Evolutionary conservation across 92 coral and sea anemone genomes (phyloP), one percentile per base, ranked within the genome.

Genomic region (Galaxea fascicularis): DNA sequence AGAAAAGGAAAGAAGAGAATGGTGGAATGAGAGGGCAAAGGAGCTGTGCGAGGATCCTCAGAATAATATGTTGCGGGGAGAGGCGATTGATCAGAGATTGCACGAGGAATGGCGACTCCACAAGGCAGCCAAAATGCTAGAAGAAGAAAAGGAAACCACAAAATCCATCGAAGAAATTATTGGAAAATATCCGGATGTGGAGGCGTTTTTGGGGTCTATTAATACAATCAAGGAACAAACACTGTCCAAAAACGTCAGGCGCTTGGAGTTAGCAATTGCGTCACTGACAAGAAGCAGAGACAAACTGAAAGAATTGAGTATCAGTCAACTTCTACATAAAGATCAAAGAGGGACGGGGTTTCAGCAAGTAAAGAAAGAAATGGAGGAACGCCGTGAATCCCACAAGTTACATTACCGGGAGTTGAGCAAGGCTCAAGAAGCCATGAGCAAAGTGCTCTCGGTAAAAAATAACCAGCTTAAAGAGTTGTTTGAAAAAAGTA

Each of bases 21-120:
- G 85, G 74, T 88, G 88, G 92, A 87, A 88, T 51, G 79, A 82
- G 47, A 88, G 67, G 45, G 88, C 88, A 16, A 79, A 83, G 53
- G 84, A 88, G 84, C 12, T 83, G 18, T 88, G 88, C 74, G 65
- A 69, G 20, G 77, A 75, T 75, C 60, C 74, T 1, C 59, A 58
- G 41, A 30, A 76, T 54, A 4, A 46, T 17, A 45, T 24, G 17
- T 75, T 77, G 56, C 31, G 80, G 30, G 88, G 70, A 20, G 89
- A 77, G 11, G 80, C 86, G 51, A 46, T 89, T 24, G 89, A 89
- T 46, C 80, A 89, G 52, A 77, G 44, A 0, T 83, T 89, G 49
- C 92, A 89, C 57, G 92, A 89, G 69, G 71, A 85, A 22, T 89
- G 89, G 92, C 25, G 80, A 56, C 16, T 77, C 20, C 65, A 85